Base-by-base conservation (phyloP, 1,140 invertebrate species). In the Thereuonema tuberculata region DNA sequence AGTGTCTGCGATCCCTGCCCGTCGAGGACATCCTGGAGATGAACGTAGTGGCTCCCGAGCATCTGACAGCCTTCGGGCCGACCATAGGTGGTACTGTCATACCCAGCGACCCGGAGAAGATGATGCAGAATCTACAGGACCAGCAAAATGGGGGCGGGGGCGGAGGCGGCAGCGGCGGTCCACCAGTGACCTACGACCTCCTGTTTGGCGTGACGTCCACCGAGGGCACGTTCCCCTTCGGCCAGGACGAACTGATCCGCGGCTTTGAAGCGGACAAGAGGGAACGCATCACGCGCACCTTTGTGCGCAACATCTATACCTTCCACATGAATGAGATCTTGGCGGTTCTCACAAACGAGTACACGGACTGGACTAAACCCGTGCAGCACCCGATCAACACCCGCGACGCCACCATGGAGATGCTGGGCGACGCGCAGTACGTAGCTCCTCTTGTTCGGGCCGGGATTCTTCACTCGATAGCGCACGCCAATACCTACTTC, bases 301-400 rank as follows among this genome's bases (percentile, higher is more conserved):
- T 87, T 74, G 88, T 92, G 49, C 79, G 88, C 43, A 93, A 93
- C 72, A 83, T 86, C 46, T 93, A 90, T 72, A 84, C 85, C 66
- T 92, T 86, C 73, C 88, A 92, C 75, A 78, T 90, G 58, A 89
- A 91, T 73, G 89, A 91, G 74, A 92, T 90, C 67, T 91, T 87
- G 75, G 89, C 87, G 21, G 88, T 89, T 27, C 76, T 93, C 55
- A 86, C 89, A 73, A 93, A 93, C 71, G 89, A 93, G 71, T 93
- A 93, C 74, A 93, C 89, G 49, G 89, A 93, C 71, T 93, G 89
- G 89, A 88, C 90, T 69, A 80, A 84, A 65, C 80, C 86, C 62
- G 72, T 84, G 71, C 65, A 89, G 79, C 75, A 87, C 84, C 72
- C 84, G 62, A 84, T 67, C 68, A 77, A 81, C 67, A 82, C 86